Conservation (phyloP, 2,113 vertebrate genomes). For the Propithecus coquereli region DNA sequence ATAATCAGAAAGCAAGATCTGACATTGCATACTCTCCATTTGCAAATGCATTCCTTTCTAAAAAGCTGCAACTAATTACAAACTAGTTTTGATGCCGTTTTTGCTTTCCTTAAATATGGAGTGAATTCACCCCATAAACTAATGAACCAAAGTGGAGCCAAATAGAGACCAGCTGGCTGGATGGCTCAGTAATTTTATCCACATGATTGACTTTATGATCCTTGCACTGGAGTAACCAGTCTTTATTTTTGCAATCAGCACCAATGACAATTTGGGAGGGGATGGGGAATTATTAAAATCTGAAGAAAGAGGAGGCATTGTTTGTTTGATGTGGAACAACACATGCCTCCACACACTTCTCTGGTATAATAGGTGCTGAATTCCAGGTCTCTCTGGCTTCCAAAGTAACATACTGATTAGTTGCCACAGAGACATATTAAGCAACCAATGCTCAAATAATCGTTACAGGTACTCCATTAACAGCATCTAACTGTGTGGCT, state of each 20-base stretch:
- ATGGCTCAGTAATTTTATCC: slow-evolving; percentile 94
- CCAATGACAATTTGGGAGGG: slow-evolving; percentile 87
- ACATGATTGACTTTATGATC: slow-evolving; percentile 98
- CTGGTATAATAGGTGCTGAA: slow-evolving; percentile 89
- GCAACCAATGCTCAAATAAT: slow-evolving; percentile 86
- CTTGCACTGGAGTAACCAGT: slow-evolving; percentile 92
- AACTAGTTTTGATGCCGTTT: slow-evolving; percentile 83
- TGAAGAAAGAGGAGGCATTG: slow-evolving; percentile 81
- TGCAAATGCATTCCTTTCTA: slow-evolving; percentile 78
- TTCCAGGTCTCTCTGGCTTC: slow-evolving; percentile 86
- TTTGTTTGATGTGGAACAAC: slow-evolving; percentile 82
- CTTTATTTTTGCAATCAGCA: slow-evolving; percentile 94
- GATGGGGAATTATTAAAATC: slow-evolving; percentile 86
- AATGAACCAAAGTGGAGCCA: slow-evolving; percentile 87
- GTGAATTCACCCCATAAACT: slow-evolving; percentile 85
- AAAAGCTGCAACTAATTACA: slow-evolving; percentile 86
- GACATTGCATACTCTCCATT: slow-evolving; percentile 63
- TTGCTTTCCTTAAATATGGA: slow-evolving; percentile 84
- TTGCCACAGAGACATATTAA: slow-evolving; percentile 90
- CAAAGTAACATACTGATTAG: slow-evolving; percentile 84
- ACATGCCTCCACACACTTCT: slow-evolving; percentile 79
- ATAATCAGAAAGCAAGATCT: slow-evolving; percentile 69
- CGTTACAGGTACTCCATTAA: slow-evolving; percentile 83
- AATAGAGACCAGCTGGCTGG: slow-evolving; percentile 92
- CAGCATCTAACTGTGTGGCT: slow-evolving; percentile 81